Conservation (phyloP, 2,113 vertebrate species). For the Enhydra lutris region DNA sequence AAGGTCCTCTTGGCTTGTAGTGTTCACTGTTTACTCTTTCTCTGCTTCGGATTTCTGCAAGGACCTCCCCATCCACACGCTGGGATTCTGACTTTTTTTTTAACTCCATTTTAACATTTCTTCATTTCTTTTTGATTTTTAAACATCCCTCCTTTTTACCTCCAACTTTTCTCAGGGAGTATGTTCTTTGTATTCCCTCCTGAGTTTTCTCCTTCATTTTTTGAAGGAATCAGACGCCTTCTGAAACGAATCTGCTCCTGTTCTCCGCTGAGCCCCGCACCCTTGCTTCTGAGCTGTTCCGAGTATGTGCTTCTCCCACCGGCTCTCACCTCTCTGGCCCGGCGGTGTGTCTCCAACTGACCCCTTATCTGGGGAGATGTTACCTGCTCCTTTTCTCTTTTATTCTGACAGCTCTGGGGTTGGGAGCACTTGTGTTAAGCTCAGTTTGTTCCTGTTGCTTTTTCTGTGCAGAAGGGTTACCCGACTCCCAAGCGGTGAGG, state of each 20-base stretch:
- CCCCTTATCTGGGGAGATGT: not conserved
- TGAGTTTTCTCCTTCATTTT: not conserved
- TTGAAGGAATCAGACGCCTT: too few relatives aligned
- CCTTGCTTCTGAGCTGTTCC: not conserved
- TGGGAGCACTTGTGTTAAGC: not conserved
- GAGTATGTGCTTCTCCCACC: rapidly evolving
- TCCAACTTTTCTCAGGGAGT: too few relatives aligned
- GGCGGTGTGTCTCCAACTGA: too few relatives aligned
- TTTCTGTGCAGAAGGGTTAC: too few relatives aligned
- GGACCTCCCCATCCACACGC: rapidly evolving
- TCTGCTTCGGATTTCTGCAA: not conserved
- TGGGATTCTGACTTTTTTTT: not conserved
- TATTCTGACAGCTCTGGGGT: too few relatives aligned
- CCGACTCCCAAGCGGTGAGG: too few relatives aligned
- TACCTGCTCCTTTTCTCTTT: not conserved
- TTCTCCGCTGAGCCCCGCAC: not conserved
- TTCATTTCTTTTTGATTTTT: not conserved
- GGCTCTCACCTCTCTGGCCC: not conserved
- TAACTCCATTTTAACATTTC: not conserved
- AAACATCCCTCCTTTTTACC: not conserved
- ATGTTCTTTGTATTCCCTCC: not conserved
- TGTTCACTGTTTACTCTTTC: not conserved
- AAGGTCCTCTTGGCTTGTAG: too few relatives aligned
- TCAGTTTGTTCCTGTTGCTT: not conserved
- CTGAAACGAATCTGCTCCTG: not conserved